These are phyloP conservation scores for Diplazon laetatorius DNA, from an alignment of 2,888 invertebrate species.

Conservation along the genomic window DNA sequence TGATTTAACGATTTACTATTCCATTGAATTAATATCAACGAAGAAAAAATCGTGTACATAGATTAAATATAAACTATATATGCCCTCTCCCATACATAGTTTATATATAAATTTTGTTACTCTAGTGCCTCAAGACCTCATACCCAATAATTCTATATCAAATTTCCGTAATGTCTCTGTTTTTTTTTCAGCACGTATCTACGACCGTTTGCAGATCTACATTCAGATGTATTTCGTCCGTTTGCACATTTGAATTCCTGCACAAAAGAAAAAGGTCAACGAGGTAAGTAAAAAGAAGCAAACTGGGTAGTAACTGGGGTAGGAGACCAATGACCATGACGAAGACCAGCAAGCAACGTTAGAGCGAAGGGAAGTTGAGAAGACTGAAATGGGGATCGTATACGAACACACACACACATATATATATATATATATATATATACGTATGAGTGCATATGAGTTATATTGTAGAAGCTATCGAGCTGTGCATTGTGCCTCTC, in stretches of 20 bases:
- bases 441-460: not conserved
- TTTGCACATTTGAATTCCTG: conserved; percentile 38
- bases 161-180: too few relatives aligned
- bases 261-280: conserved; percentile 72
- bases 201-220: too few relatives aligned
- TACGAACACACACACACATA: too few relatives aligned
- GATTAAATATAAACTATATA: too few relatives aligned
- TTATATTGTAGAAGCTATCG: conserved; percentile 67
- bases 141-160: too few relatives aligned
- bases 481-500: conserved; percentile 70
- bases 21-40: too few relatives aligned
- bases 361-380: conserved; percentile 40
- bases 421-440: conserved; percentile 7
- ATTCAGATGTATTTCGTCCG: conserved; percentile 28
- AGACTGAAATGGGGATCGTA: conserved; percentile 24
- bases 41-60: too few relatives aligned
- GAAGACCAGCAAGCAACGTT: conserved; percentile 24
- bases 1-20: too few relatives aligned
- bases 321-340: conserved; percentile 4
- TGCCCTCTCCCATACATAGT: too few relatives aligned
- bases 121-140: too few relatives aligned
- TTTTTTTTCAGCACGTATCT: too few relatives aligned
- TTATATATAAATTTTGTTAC: too few relatives aligned
- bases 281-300: conserved; percentile 74
- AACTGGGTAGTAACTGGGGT: conserved; percentile 66